Conservation (phyloP, 1,140 invertebrate genomes). For the Heliconius hewitsoni region DNA sequence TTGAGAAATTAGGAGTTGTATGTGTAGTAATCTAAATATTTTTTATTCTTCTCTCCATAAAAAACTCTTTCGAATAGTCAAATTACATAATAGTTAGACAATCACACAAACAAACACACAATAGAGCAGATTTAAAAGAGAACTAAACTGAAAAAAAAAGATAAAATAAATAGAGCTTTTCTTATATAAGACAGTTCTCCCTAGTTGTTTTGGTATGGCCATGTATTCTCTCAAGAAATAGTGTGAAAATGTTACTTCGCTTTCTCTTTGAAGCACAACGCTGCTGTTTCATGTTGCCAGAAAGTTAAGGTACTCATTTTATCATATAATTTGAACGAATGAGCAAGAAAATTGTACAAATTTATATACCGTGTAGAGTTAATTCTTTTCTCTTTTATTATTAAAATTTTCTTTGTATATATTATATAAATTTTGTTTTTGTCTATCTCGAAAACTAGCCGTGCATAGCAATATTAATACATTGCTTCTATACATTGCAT, state of each 20-base stretch:
- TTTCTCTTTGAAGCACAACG: neutral
- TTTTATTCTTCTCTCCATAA: too few species aligned
- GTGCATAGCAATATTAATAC: neutral
- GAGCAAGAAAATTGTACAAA: neutral
- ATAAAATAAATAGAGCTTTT: too few species aligned
- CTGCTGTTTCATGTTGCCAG: conserved; percentile 1
- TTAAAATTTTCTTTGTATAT: too few species aligned
- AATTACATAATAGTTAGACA: too few species aligned
- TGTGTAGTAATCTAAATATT: too few species aligned
- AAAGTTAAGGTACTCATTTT: neutral
- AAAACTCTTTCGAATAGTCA: too few species aligned
- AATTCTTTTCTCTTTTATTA: too few species aligned
- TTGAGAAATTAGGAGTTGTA: too few species aligned
- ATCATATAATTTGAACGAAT: neutral
- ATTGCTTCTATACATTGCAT: neutral
- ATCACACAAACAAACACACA: too few species aligned
- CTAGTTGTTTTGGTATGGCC: neutral
- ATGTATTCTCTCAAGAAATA: neutral
- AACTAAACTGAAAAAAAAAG: too few species aligned
- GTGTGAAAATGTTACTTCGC: conserved; percentile 3
- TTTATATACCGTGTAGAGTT: neutral
- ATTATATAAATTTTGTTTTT: too few species aligned
- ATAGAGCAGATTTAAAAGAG: too few species aligned
- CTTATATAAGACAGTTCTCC: neutral
- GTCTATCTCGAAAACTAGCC: neutral